Percentiles rank a stretch among this genome's conserved stretches.
Conservation (phyloP, 2,113 vertebrate genomes). For the Vidua chalybeata region DNA sequence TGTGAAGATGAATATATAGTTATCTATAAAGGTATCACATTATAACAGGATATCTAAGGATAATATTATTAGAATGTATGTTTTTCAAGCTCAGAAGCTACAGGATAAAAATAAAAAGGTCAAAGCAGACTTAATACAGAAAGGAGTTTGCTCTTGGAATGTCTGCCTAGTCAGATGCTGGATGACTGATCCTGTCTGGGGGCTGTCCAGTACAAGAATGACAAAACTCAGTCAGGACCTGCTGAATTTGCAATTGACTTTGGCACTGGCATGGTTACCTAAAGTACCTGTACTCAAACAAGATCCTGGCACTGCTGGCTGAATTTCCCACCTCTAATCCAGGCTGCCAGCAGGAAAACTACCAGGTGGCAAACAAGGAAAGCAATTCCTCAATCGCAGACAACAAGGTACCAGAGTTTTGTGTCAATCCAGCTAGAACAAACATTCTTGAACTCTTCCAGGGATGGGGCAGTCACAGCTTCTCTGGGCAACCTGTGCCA, state of each 20-base stretch:
- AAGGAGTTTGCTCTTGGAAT: not conserved
- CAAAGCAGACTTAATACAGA: not conserved
- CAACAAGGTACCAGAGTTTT: not conserved
- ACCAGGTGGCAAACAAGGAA: not conserved
- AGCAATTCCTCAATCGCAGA: not conserved
- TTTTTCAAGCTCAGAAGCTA: not conserved
- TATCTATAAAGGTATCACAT: not conserved
- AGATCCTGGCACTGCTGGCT: not conserved
- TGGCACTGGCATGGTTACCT: not conserved
- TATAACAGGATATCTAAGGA: not conserved
- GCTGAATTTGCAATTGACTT: not conserved
- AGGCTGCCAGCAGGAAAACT: not conserved
- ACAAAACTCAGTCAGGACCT: not conserved
- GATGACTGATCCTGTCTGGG: not conserved
- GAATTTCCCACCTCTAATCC: not conserved
- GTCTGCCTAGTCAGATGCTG: not conserved
- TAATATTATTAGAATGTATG: not conserved
- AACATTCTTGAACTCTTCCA: not conserved
- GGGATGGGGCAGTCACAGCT: not conserved
- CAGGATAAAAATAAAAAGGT: not conserved
- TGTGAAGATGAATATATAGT: fast-evolving
- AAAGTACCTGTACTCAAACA: fast-evolving
- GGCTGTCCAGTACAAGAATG: not conserved
- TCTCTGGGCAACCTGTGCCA: not conserved
- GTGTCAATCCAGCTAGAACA: not conserved